phyloP scores from a whole-genome alignment of 2,888 invertebrate genomes.

The Ennomos fuscantarius region DNA sequence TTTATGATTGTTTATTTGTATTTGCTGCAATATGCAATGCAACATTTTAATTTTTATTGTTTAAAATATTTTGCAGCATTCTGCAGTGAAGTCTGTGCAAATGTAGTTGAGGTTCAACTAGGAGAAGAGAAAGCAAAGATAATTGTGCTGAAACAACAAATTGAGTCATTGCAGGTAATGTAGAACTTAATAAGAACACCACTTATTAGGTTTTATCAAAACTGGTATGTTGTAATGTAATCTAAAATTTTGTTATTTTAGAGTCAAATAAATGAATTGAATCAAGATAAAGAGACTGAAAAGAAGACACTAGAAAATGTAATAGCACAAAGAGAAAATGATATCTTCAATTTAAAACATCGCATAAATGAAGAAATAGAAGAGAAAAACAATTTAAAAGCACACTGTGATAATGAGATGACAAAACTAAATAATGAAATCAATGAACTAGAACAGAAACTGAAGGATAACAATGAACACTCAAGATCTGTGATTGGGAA shows the following conservation, averaged over 20 bases:
- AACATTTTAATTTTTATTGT: neutral
- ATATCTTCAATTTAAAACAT: conserved; percentile 65
- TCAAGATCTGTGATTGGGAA: conserved; percentile 57
- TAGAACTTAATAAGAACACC: neutral
- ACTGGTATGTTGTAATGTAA: neutral
- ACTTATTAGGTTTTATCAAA: no score
- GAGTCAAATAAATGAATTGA: conserved; percentile 58
- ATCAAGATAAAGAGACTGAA: conserved; percentile 54
- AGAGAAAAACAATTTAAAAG: conserved; percentile 60
- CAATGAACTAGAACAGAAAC: conserved; percentile 67
- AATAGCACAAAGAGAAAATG: conserved; percentile 62
- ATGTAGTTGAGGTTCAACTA: conserved; percentile 76
- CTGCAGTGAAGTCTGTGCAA: conserved; percentile 74
- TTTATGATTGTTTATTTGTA: no score
- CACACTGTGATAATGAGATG: conserved; percentile 59
- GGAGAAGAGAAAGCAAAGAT: conserved; percentile 74
- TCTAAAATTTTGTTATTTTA: conserved; percentile 36
- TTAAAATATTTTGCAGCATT: conserved; percentile 55
- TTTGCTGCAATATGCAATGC: no score
- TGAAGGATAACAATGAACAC: conserved; percentile 60
- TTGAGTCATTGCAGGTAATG: conserved; percentile 66
- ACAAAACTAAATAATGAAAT: conserved; percentile 68
- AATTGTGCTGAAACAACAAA: conserved; percentile 63
- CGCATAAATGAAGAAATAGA: conserved; percentile 71
- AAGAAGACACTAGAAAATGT: conserved; percentile 49